A percentile compares a stretch with the other conserved stretches of the same genome.
Conservation (phyloP, 2,797 vertebrate genomes). For the Chaenodraco wilsoni region DNA sequence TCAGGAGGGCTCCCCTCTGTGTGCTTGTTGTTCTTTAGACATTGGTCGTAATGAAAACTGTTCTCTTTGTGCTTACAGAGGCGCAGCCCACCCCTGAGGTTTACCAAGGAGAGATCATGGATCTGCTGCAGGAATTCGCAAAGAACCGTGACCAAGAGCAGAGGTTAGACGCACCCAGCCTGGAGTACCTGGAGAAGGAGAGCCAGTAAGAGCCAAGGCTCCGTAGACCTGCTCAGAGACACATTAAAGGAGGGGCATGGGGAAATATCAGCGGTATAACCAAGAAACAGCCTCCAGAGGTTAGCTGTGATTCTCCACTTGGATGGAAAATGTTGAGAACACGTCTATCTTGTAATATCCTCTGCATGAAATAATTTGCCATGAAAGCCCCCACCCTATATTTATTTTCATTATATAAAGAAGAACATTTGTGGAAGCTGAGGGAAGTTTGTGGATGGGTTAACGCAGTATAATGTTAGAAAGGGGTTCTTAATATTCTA, state of each 20-base stretch:
- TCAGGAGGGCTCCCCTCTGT: slow-evolving; percentile 53
- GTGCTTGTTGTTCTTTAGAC: slow-evolving; percentile 47
- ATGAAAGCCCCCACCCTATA: neutral
- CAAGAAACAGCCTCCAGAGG: slow-evolving; percentile 3
- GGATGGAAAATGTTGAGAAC: slow-evolving; percentile 5
- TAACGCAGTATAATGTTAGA: neutral
- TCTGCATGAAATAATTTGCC: neutral
- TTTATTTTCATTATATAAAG: neutral
- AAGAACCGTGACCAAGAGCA: slow-evolving; percentile 93
- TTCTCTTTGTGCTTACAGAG: slow-evolving; percentile 75
- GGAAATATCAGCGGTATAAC: slow-evolving; percentile 10
- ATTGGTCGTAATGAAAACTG: slow-evolving; percentile 10
- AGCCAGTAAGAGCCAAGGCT: slow-evolving; percentile 46
- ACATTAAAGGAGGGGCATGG: slow-evolving; percentile 8
- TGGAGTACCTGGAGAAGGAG: slow-evolving; percentile 90
- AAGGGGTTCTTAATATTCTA: slow-evolving; percentile 23
- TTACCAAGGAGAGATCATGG: slow-evolving; percentile 92
- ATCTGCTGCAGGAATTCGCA: slow-evolving; percentile 91
- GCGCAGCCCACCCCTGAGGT: slow-evolving; percentile 87
- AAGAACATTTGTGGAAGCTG: neutral
- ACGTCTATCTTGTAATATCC: too few relatives aligned
- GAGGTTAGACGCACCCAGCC: slow-evolving; percentile 89
- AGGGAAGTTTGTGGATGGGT: neutral
- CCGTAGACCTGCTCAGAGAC: slow-evolving; percentile 35
- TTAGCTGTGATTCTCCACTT: neutral